Evolutionary conservation across 1,140 invertebrate species (phyloP), one percentile per base, ranked within the genome.

Genomic region (Orius insidiosus): DNA sequence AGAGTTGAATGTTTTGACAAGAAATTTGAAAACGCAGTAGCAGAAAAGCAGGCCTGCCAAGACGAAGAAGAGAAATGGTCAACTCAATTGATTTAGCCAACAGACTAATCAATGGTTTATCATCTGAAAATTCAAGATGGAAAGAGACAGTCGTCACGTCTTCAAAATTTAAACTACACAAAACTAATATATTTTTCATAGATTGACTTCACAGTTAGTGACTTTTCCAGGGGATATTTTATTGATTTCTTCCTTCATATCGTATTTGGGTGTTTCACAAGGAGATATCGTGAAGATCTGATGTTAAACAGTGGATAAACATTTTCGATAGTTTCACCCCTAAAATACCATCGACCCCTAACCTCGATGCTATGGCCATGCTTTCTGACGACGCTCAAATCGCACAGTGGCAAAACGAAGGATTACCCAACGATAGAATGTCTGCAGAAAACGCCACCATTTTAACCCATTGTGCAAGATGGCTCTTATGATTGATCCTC

Each of bases 401-500:
- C 48, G 90, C 90, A 0, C 65, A 74, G 24, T 96, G 92, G 90
- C 92, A 93, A 56, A 95, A 96, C 60, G 84, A 90, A 64, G 87
- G 89, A 3, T 62, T 96, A 37, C 90, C 92, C 3, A 81, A 75
- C 45, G 92, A 95, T 61, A 69, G 78, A 40, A 93, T 94, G 85
- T 94, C 89, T 5, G 75, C 84, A 0, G 90, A 95, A 65, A 96
- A 96, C 63, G 92, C 90, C 5, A 86, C 83, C 3, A 93, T 96
- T 54, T 66, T 95, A 10, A 80, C 77, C 2, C 87, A 84, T 61
- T 88, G 86, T 0, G 75, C 85, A 34, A 68, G 90, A 33, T 95
- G 90, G 87, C 89, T 90, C 65, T 96, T 1, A 89, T 95, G 70
- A 93, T 96, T 51, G 92, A 96, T 68, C 90, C 92, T 3, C 85